These are phyloP conservation scores for Sepioteuthis lessoniana DNA, from an alignment of 2,888 invertebrate genomes.

Conservation along the genomic window DNA sequence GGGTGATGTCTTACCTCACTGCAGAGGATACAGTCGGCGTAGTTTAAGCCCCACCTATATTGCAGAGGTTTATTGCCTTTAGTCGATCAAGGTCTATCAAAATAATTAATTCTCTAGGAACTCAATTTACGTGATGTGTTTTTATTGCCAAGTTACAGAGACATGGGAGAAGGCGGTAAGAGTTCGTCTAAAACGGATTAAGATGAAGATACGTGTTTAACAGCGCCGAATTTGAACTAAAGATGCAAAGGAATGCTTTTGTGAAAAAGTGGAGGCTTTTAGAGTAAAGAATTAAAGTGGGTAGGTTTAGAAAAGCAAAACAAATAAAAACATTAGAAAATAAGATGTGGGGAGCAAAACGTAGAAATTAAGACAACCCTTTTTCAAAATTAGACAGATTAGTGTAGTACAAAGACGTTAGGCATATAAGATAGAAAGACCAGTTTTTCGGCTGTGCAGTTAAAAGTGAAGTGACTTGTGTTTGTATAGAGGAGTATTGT, in stretches of 20 bases:
- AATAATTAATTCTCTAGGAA: neutral
- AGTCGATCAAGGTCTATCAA: constrained; percentile 17
- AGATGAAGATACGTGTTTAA: neutral
- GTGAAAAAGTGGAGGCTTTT: neutral
- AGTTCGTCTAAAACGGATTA: neutral
- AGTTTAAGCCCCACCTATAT: too few species aligned
- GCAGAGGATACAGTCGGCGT: too few species aligned
- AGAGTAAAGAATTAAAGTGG: neutral
- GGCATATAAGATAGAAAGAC: neutral
- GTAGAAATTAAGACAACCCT: neutral
- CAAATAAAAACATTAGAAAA: neutral
- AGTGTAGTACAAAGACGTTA: neutral
- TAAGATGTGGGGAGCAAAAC: neutral
- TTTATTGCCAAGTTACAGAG: neutral
- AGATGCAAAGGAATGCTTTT: neutral
- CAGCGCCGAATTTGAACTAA: neutral
- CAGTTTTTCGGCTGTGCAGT: neutral
- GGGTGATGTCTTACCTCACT: too few species aligned
- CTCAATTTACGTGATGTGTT: neutral
- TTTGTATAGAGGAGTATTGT: neutral
- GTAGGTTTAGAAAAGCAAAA: neutral
- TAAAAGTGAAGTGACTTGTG: neutral
- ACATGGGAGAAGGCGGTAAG: neutral
- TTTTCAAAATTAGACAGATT: neutral
- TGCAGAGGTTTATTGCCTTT: neutral